Conservation (phyloP, 23 tunicate genomes). For the Aplidium turbinatum region DNA sequence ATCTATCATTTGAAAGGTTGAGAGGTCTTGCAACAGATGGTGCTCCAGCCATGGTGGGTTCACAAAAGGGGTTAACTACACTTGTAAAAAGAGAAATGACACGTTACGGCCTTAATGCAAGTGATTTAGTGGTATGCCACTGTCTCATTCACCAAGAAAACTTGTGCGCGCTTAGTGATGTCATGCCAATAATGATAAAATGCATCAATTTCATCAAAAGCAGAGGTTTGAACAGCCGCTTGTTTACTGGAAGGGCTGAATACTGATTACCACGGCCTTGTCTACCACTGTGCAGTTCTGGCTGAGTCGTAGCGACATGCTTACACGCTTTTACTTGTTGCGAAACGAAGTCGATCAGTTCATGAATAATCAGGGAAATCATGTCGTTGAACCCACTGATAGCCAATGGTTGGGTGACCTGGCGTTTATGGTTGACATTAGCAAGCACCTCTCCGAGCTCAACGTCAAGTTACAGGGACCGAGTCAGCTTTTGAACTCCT, state of each 20-base stretch:
- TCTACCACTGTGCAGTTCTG: slow-evolving; percentile 63
- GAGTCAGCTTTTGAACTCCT: slow-evolving; percentile 57
- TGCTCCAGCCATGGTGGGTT: slow-evolving; percentile 78
- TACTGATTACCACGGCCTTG: slow-evolving; percentile 52
- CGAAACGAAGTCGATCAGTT: slow-evolving; percentile 38
- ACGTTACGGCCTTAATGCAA: slow-evolving; percentile 52
- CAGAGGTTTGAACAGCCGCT: slow-evolving; percentile 68
- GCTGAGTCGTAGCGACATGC: slow-evolving; percentile 65
- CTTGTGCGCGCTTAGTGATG: slow-evolving; percentile 65
- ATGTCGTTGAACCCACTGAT: slow-evolving; percentile 61
- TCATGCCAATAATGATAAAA: slow-evolving; percentile 45
- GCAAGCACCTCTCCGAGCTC: slow-evolving; percentile 59
- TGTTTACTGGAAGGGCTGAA: slow-evolving; percentile 56
- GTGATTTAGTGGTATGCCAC: slow-evolving; percentile 42
- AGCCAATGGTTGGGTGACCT: slow-evolving; percentile 65
- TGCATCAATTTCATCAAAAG: slow-evolving; percentile 71
- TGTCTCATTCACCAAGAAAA: slow-evolving; percentile 54
- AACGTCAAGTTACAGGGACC: slow-evolving; percentile 59
- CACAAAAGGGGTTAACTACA: slow-evolving; percentile 56
- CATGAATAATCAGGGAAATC: slow-evolving; percentile 45
- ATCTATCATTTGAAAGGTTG: slow-evolving; percentile 49
- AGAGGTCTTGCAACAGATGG: slow-evolving; percentile 65
- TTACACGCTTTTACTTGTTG: slow-evolving; percentile 44
- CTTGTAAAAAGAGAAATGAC: slow-evolving; percentile 64
- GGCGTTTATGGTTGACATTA: slow-evolving; percentile 68